Evolutionary conservation across 2,888 invertebrate species (phyloP), one percentile per base, ranked within the genome.

Genomic region (Ethmia dodecea): DNA sequence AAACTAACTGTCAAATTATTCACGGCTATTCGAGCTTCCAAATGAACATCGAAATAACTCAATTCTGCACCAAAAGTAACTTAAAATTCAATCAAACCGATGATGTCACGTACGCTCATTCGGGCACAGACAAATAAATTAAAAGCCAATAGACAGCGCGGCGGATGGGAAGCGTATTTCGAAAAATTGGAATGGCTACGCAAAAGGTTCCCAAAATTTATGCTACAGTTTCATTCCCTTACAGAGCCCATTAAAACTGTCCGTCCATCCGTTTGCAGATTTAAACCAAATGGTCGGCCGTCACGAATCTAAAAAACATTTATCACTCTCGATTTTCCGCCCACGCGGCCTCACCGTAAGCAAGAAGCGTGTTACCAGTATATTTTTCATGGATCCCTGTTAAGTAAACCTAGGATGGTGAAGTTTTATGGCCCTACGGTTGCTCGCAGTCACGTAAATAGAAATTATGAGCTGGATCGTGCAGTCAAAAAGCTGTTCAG

Each of bases 171-270:
- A 62, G 49, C 54, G 55, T 54, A 54, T 67, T 69, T 56, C 55
- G 54, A 60, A 71, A 26, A 71, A 75, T 71, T 69, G 66, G 65
- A 55, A 60, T 47, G 43, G 47, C 37, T 37, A 52, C 53, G 51
- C 55, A 54, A 60, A 65, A 65, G 65, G 65, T 57, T 51, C 40
- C 51, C 53, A 50, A 64, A 76, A 77, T 74, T 64, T 75, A 76
- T 75, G 60, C 60, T 62, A 61, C 68, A 62, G 61, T 71, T 64
- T 61, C 61, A 59, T 53, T 70, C 72, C 73, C 68, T 78, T 73
- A 63, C 67, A 50, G 49, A 60, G 64, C 52, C 75, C 75, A 79
- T 80, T 81, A 76, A 78, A 76, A 73, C 63, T 66, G 76, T 66
- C 69, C 68, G 66, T 72, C 69, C 69, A 65, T 71, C 69, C 73